Base-by-base conservation (phyloP, 2,113 vertebrate genomes). In the Xiphias gladius region DNA sequence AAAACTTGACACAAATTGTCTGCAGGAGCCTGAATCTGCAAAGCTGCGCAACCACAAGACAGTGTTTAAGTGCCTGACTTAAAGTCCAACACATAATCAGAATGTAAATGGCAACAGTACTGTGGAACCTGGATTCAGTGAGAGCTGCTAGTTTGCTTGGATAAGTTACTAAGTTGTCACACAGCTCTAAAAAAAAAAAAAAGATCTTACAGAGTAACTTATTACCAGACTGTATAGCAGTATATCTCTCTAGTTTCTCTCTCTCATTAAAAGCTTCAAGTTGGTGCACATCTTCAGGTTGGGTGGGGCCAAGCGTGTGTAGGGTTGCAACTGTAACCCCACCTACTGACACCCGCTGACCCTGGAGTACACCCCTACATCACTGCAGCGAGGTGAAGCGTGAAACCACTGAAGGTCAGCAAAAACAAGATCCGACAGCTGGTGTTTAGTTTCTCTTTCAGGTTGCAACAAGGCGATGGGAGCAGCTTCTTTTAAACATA, bases 1-100 rank as follows among this genome's bases (percentile, higher is more conserved):
- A 7, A 63, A 43, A 65, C 11, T 65, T 59, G 19, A 62, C 14
- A 32, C 54, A 52, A 39, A 79, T 37, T 67, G 52, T 57, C 74
- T 52, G 64, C 28, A 65, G 20, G 50, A 76, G 43, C 35, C 50
- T 30, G 66, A 84, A 43, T 76, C 17, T 62, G 61, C 50, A 83
- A 76, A 74, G 24, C 46, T 39, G 59, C 48, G 22, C 63, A 26
- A 43, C 14, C 48, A 37, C 30, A 67, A 35, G 30, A 64, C 22
- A 35, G 52, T 39, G 48, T 43, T 28, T n/a, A 12, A 26, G n/a
- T 39, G 37, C 7, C 37, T 43, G 67, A 57, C 58, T 54, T 26
- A 41, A 2, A 54, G 13, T 64, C 32, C 73, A 76, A 55, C 52
- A 66, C 46, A 22, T 52, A 6, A 30, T 73, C 63, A 35, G 24